Conservation (phyloP, 2,113 vertebrate species). For the Vidua chalybeata region DNA sequence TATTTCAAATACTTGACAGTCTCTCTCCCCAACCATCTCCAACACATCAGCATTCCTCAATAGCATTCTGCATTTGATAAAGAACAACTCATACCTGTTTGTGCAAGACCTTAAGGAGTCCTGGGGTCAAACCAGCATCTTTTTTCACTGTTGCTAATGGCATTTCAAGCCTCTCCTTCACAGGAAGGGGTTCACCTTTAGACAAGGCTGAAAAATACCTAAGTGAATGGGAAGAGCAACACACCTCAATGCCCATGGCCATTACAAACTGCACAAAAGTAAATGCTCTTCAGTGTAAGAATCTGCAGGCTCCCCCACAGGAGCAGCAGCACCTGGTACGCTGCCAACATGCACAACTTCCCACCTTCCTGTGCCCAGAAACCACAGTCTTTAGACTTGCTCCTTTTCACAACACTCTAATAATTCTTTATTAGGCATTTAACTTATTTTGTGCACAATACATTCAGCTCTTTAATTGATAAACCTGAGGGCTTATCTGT, state of each 20-base stretch:
- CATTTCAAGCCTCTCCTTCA: conserved; percentile 84
- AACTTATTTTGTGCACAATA: neutral
- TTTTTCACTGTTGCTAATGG: conserved; percentile 73
- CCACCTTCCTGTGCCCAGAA: neutral
- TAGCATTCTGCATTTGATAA: neutral
- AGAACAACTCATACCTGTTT: conserved; percentile 78
- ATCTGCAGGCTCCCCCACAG: rapidly evolving
- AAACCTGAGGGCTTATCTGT: neutral
- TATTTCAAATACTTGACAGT: neutral
- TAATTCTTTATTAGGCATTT: neutral
- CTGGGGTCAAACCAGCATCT: conserved; percentile 82
- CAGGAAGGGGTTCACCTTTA: conserved; percentile 83
- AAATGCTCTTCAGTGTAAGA: neutral
- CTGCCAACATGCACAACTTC: rapidly evolving
- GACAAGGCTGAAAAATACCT: conserved; percentile 90
- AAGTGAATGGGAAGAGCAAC: neutral
- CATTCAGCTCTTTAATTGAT: neutral
- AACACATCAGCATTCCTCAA: neutral
- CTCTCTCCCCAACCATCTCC: neutral
- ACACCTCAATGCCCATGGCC: neutral
- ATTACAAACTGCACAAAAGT: neutral
- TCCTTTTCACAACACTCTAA: neutral
- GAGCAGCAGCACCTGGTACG: neutral
- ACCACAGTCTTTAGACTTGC: neutral
- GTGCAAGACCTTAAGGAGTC: conserved; percentile 86